phyloP scores from a whole-genome alignment of 2,797 vertebrate species.

The Agapornis canus region DNA sequence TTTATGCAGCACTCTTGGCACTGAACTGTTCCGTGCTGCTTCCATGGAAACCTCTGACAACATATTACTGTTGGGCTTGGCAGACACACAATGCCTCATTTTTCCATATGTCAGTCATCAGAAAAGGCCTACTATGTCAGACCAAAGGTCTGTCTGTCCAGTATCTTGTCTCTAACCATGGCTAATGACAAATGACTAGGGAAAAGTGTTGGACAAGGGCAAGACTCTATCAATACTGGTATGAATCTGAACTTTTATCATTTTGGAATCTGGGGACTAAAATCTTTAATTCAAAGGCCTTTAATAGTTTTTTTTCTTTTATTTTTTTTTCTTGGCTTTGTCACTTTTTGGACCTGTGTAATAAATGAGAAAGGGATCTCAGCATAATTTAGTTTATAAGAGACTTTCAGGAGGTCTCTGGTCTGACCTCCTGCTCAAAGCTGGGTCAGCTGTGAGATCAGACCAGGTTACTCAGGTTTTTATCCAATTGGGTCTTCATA shows the following conservation, averaged over 20 bases:
- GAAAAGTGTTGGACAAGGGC: neutral
- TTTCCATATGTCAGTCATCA: neutral
- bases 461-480: neutral
- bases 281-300: neutral
- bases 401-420: neutral
- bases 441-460: neutral
- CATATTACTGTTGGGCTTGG: neutral
- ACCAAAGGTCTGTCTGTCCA: neutral
- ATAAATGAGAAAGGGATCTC: neutral
- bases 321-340: neutral
- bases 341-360: neutral
- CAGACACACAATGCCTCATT: conserved; percentile 4
- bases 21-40: neutral
- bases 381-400: neutral
- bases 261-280: neutral
- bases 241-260: neutral
- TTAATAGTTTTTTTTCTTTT: neutral
- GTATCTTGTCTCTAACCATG: neutral
- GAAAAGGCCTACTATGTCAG: neutral
- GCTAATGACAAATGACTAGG: neutral
- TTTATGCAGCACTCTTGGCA: neutral
- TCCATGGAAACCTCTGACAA: conserved; percentile 52
- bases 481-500: neutral
- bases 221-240: neutral
- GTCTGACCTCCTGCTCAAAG: neutral